Conservation (phyloP, 2,113 vertebrate species). For the Chaetorhynchus papuensis region DNA sequence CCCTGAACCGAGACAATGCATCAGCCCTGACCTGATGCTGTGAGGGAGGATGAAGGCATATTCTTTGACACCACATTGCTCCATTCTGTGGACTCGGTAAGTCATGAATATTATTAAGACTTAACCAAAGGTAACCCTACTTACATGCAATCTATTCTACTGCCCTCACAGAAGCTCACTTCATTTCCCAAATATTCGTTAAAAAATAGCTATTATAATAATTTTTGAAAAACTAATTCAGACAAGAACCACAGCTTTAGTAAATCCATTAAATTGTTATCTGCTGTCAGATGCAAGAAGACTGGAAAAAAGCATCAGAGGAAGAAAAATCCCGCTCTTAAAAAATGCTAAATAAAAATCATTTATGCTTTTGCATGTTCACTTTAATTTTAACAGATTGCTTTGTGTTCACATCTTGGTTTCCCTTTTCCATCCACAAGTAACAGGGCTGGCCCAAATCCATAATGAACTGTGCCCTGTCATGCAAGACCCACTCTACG, state of each 20-base stretch:
- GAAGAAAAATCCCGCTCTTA: not conserved
- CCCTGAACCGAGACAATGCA: not conserved
- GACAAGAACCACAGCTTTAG: not conserved
- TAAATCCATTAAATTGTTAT: not conserved
- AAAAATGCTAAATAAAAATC: not conserved
- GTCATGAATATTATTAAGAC: not conserved
- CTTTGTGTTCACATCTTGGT: not conserved
- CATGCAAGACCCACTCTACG: not conserved
- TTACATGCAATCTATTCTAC: not conserved
- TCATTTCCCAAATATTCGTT: not conserved
- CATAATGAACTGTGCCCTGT: not conserved
- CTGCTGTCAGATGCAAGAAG: not conserved
- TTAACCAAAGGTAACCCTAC: not conserved
- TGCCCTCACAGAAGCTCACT: not conserved
- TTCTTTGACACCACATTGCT: not conserved
- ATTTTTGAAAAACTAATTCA: not conserved
- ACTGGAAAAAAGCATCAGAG: accelerated
- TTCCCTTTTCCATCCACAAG: not conserved
- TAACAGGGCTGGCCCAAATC: not conserved
- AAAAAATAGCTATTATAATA: not conserved
- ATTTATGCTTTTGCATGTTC: not conserved
- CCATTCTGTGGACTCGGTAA: not conserved
- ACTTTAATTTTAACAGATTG: not conserved
- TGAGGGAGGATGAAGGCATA: not conserved
- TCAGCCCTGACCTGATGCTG: not conserved